Evolutionary conservation across 2,113 vertebrate species (phyloP).

Genomic region (Ceuthmochares aereus): DNA sequence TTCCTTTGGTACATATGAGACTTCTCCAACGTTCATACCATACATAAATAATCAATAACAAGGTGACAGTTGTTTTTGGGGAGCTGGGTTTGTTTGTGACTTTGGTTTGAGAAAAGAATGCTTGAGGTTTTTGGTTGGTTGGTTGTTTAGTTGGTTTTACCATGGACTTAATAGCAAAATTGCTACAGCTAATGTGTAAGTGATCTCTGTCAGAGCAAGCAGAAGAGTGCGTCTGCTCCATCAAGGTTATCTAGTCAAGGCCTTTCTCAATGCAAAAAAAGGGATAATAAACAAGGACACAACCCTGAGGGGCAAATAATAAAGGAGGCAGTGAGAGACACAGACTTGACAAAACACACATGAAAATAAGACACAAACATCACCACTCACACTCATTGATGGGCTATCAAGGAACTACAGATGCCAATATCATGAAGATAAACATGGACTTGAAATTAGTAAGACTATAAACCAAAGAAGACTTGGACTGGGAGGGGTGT

Average conservation of each 20-base stretch:
- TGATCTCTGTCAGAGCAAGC: neutral
- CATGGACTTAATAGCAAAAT: neutral
- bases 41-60: neutral
- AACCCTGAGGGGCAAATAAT: neutral
- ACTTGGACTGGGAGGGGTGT: rapidly evolving
- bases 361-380: neutral
- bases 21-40: neutral
- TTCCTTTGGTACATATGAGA: neutral
- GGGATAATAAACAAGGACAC: neutral
- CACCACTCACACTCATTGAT: neutral
- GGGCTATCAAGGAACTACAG: neutral
- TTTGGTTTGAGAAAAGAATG: neutral
- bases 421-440: neutral
- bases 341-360: neutral
- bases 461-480: neutral
- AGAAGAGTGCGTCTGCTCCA: neutral
- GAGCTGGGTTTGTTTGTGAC: neutral
- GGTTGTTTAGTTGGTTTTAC: neutral
- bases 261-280: neutral
- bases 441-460: neutral
- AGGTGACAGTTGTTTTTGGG: neutral
- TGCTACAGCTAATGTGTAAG: neutral
- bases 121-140: neutral
- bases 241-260: neutral
- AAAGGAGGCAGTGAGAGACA: neutral